Conservation (phyloP, 2,113 vertebrate genomes). For the Stegastes partitus region DNA sequence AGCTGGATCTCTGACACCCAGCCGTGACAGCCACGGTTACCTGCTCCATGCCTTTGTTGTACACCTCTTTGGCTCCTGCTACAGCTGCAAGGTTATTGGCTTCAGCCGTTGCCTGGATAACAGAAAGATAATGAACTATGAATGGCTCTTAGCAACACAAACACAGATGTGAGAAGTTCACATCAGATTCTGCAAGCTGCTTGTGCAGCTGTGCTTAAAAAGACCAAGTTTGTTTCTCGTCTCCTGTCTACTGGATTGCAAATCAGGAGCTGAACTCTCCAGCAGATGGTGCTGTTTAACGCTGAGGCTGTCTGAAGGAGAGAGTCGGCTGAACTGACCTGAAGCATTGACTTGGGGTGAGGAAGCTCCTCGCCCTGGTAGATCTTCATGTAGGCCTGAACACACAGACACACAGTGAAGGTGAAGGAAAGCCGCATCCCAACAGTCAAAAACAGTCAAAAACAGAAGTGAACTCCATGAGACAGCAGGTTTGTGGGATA, state of each 20-base stretch:
- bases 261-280: not conserved
- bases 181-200: too few species aligned
- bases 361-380: conserved; percentile 93
- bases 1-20: not conserved
- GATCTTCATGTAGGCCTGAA: conserved; percentile 92
- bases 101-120: conserved; percentile 94
- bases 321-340: conserved; percentile 84
- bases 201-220: too few species aligned
- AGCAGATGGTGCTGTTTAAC: not conserved
- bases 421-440: too few species aligned
- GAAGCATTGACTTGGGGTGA: conserved; percentile 92
- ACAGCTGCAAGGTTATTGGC: conserved; percentile 97
- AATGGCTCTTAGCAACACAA: not conserved
- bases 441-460: too few species aligned
- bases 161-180: not conserved
- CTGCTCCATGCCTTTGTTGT: conserved; percentile 95
- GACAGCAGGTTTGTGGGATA: too few species aligned
- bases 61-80: conserved; percentile 93
- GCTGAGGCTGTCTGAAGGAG: too few species aligned
- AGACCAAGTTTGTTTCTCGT: too few species aligned
- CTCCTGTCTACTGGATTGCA: not conserved
- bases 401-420: not conserved
- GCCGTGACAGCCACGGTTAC: conserved; percentile 65
- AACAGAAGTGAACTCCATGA: too few species aligned
- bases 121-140: not conserved